Conservation (phyloP, 2,797 vertebrate genomes). For the Crenichthys baileyi region DNA sequence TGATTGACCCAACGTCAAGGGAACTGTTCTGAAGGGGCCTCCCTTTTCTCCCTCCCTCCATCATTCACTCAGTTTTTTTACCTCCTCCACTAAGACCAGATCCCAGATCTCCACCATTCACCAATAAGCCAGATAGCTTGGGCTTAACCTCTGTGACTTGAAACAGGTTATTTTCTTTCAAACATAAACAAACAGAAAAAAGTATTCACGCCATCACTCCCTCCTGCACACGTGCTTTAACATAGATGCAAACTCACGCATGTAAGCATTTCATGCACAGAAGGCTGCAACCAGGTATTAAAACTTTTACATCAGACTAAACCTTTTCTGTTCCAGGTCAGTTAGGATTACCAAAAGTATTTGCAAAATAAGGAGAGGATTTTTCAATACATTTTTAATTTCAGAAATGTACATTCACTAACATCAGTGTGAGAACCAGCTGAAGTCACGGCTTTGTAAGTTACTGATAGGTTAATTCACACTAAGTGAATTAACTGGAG, state of each 20-base stretch:
- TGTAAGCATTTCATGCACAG: conserved; percentile 7
- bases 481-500: neutral
- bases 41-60: conserved; percentile 51
- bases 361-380: neutral
- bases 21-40: conserved; percentile 73
- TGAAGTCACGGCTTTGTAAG: neutral
- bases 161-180: conserved; percentile 35
- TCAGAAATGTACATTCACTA: neutral
- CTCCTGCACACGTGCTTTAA: conserved; percentile 3
- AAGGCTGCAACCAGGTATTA: neutral
- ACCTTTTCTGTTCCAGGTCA: neutral
- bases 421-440: neutral
- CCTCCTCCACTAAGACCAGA: conserved; percentile 65
- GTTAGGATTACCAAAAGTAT: too few relatives aligned
- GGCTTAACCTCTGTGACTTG: conserved; percentile 70
- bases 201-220: conserved; percentile 24
- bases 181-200: conserved; percentile 66
- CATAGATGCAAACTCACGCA: conserved; percentile 3
- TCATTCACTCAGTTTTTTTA: conserved; percentile 66
- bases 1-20: conserved; percentile 74
- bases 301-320: neutral
- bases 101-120: conserved; percentile 69
- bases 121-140: conserved; percentile 60
- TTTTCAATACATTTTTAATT: neutral
- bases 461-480: neutral